Base-by-base conservation (phyloP, 2,797 vertebrate genomes). In the Scarus forsteni region DNA sequence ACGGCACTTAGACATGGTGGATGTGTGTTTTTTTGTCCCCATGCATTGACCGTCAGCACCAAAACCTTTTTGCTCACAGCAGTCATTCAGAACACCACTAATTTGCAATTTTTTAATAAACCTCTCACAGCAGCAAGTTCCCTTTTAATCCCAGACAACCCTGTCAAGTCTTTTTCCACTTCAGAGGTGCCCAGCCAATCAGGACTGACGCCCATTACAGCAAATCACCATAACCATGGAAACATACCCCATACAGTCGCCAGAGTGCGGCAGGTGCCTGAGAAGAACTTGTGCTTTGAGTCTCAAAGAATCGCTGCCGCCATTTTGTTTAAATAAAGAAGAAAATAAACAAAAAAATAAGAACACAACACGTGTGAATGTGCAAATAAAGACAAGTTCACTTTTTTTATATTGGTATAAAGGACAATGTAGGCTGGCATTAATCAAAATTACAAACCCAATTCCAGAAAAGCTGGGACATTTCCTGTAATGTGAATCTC, bases 371-470 rank as follows among this genome's bases (percentile, higher is more conserved):
- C 65, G 78, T 81, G 79, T 90, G 92, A 93, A 92, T 89, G 88
- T 88, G 83, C 80, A 66, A 88, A 71, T 85, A 75, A 87, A 84
- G 67, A 88, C 64, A 82, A 88, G 77, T 86, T 89, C 80, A 85
- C 86, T 88, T 87, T 93, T n/a, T 94, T 92, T 92, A 90, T 92
- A 93, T 86, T 84, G 84, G 89, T 75, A 88, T 83, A 89, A 75
- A 83, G 70, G 80, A 88, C 60, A 71, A 77, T 42, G 58, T 92
- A 92, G 88, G 86, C 80, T 87, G 90, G 86, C 84, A 83, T 83
- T 86, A 88, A 85, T 74, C 81, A 79, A 68, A 86, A 86, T 79
- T 84, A 89, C 83, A 27, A 27, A 27, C 27, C 27, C 27, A 27
- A 27, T 27, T 27, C 27, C 27, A 27, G 4, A 27, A 27, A 27